Base-by-base conservation (phyloP, 2,888 invertebrate genomes). In the Andrena bucephala region DNA sequence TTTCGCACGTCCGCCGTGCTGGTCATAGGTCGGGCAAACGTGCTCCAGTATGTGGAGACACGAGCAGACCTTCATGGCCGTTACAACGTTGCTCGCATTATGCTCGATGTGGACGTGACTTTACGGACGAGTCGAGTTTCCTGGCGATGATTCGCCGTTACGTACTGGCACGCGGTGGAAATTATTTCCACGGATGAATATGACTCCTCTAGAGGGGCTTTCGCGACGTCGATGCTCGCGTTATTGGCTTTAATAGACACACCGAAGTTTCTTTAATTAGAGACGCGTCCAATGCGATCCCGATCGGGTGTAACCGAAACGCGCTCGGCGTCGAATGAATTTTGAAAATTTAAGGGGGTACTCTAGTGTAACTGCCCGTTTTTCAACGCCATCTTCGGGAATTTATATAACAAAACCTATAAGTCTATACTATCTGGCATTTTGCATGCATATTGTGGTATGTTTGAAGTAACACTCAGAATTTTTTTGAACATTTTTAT, bases 171-270 rank as follows among this genome's bases (percentile, higher is more conserved):
- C 20, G 24, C 7, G 6, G 7, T 27, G 36, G 27, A 77, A 83
- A 73, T 82, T 29, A 65, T 75, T 77, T 69, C 20, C 33, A 1
- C 52, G 62, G 8, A 0, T 20, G 42, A 65, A n/a, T 66, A 31
- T 84, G 77, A 82, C 69, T 82, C 31, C 66, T 65, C 68, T 33
- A 57, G 73, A 76, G 71, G 62, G 52, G 59, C 82, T 86, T 75
- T 63, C 82, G 36, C 85, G 59, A 78, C 74, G 72, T 69, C 73
- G 77, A 81, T 77, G 71, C 59, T 59, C 54, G 42, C 52, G 75
- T 87, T 88, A 80, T 82, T 68, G 67, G 67, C 81, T 69, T 87
- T 89, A 89, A 87, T 87, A 81, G 75, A 81, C 85, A 77, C 20
- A 27, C 29, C 63, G 29, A 66, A 82, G 66, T 60, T 81, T 85